These are phyloP conservation scores for Xanthia icteritia DNA, from an alignment of 2,888 invertebrate species.

Conservation along the genomic window DNA sequence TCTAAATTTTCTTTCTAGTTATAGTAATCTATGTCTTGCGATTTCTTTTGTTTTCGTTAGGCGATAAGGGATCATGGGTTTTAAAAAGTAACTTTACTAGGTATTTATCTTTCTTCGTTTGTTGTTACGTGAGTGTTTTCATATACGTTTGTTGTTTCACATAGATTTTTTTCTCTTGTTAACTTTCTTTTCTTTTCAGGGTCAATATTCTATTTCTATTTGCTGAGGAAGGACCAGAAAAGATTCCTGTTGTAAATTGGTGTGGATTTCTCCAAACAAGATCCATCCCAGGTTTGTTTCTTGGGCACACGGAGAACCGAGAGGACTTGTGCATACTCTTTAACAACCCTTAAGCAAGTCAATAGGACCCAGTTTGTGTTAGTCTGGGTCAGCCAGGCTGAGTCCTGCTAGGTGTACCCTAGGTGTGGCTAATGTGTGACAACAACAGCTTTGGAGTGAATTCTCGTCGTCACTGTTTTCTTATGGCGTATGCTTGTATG, in stretches of 20 bases:
- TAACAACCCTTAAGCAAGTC: not conserved
- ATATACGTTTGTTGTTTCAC: too few relatives aligned
- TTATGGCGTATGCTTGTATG: conserved; percentile 43
- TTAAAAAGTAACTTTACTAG: too few relatives aligned
- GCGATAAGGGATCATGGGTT: conserved; percentile 17
- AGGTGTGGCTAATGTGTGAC: not conserved
- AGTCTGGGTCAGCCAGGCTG: not conserved
- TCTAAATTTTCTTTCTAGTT: conserved; percentile 40
- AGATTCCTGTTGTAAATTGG: too few relatives aligned
- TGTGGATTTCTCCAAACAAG: too few relatives aligned
- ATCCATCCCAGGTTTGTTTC: too few relatives aligned
- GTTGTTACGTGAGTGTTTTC: too few relatives aligned
- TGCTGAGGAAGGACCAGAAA: too few relatives aligned
- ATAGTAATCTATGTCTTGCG: conserved; percentile 48
- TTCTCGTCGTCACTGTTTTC: too few relatives aligned
- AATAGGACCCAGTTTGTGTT: not conserved
- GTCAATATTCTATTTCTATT: too few relatives aligned
- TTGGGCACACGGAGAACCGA: not conserved
- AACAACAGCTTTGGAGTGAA: not conserved
- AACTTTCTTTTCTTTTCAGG: too few relatives aligned
- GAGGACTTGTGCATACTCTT: not conserved
- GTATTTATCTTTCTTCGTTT: too few relatives aligned
- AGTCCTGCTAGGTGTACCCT: not conserved
- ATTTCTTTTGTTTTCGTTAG: conserved; percentile 49
- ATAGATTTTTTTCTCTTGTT: too few relatives aligned